Percentiles rank a stretch among this genome's conserved stretches.
Evolutionary conservation across 1,140 invertebrate genomes (phyloP).

Genomic region (Magallana ariakensis): DNA sequence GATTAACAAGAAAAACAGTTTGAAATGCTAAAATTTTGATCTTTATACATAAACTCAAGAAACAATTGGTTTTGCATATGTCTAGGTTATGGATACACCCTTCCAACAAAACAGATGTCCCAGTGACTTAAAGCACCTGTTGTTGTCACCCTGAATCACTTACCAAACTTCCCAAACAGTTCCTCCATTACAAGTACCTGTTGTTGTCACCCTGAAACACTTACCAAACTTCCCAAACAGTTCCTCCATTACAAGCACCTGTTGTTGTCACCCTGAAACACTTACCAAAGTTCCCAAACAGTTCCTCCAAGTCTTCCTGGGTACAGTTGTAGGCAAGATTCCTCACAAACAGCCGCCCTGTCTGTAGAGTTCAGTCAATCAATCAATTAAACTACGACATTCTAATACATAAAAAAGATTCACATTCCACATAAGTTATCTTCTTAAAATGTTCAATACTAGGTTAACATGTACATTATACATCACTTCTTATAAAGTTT

Average conservation of each 20-base stretch:
- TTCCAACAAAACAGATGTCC: no score
- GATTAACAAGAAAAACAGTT: constrained; percentile 59
- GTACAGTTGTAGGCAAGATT: constrained; percentile 94
- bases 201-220: neutral
- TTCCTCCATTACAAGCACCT: constrained; percentile 82
- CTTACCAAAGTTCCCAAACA: constrained; percentile 94
- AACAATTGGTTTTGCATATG: no score
- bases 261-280: no score
- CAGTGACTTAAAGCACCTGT: no score
- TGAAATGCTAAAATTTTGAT: no score
- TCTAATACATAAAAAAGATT: neutral
- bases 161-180: constrained; percentile 94
- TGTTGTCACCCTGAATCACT: constrained; percentile 43
- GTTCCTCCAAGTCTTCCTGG: constrained; percentile 90
- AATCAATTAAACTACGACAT: neutral
- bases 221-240: constrained; percentile 94
- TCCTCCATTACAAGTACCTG: constrained; percentile 82
- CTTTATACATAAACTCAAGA: no score
- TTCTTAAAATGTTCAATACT: neutral
- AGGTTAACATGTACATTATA: no score
- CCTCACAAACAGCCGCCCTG: constrained; percentile 95
- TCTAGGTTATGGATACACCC: no score
- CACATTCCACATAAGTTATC: neutral
- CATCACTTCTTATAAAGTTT: no score
- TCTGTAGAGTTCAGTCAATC: constrained; percentile 60